Base-by-base conservation (phyloP, 2,888 invertebrate genomes). In the Dryobota labecula region DNA sequence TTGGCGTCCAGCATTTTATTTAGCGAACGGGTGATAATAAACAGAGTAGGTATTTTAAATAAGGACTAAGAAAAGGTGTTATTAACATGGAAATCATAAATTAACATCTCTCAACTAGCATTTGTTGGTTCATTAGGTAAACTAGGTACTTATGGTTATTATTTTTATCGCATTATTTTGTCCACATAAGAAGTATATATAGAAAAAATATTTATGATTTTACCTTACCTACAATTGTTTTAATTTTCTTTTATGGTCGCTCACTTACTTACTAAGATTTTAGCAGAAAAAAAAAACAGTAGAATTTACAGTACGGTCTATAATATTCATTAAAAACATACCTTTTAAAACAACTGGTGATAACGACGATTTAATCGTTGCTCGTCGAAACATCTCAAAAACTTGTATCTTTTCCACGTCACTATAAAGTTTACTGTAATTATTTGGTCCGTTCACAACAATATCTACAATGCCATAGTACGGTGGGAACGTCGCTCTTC, bases 321-420 rank as follows among this genome's bases (percentile, higher is more conserved):
- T 18, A 15, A 36, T 53, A 54, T 47, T 53, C 4, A 49, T 43
- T 30, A 38, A 7, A 4, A 43, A 65, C 84, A 60, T 77, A 84
- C 84, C 84, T 78, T 67, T 82, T 24, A 67, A 58, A 43, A 64
- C 53, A 51, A 71, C 69, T 36, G 71, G 41, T 33, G 62, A 38
- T 33, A 79, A n/a, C 20, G 57, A 24, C 60, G 73, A 57, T 64
- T 73, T 83, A 30, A 54, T 73, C 9, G 75, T 15, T 58, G 63
- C 57, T n/a, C 78, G 77, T 63, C 66, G 73, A 57, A 83, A 62
- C 84, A 84, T 84, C 36, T 70, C 80, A 20, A 27, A 27, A 53
- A 24, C n/a, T 60, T 30, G 1, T 61, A 18, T 47, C 2, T 47
- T 67, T 64, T 47, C 43, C 43, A 61, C 43, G 56, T 49, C 54